Percentiles rank a stretch among this genome's conserved stretches.
phyloP scores from a whole-genome alignment of 2,113 vertebrate genomes.

The Anarrhichthys ocellatus region DNA sequence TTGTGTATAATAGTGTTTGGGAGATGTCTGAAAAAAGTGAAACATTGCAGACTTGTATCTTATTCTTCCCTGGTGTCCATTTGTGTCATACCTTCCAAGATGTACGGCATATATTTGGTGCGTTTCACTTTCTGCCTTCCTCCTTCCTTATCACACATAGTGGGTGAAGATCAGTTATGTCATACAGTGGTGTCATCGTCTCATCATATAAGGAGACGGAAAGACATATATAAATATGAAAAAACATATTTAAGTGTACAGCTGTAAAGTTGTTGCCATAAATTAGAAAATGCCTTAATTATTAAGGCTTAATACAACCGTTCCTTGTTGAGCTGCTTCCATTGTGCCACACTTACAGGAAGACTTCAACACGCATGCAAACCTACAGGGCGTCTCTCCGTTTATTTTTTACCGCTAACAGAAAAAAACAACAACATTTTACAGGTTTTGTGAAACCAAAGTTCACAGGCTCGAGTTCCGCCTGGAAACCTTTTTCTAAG shows the following conservation, averaged over 20 bases:
- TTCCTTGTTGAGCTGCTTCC: neutral
- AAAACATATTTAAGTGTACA: too few species aligned
- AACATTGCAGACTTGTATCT: conserved; percentile 1
- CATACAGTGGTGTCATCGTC: neutral
- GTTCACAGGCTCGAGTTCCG: too few species aligned
- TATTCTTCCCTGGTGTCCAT: conserved; percentile 6
- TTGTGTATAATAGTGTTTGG: conserved; percentile 14
- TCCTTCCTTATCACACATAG: too few species aligned
- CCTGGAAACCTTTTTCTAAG: neutral
- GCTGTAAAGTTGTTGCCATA: neutral
- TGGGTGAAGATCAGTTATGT: neutral
- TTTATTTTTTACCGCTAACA: neutral
- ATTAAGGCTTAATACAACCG: neutral
- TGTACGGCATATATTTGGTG: neutral
- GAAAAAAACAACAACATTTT: too few species aligned
- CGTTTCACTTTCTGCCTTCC: neutral
- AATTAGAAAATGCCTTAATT: neutral
- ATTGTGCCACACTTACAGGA: neutral
- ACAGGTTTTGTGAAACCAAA: neutral
- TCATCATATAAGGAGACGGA: neutral
- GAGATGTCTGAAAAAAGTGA: conserved; percentile 9
- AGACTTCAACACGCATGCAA: neutral
- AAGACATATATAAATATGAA: neutral
- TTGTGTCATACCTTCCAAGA: neutral
- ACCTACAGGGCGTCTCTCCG: neutral